Evolutionary conservation across 2,113 vertebrate species (phyloP), one percentile per base, ranked within the genome.

Genomic region (Ptilonorhynchus violaceus): DNA sequence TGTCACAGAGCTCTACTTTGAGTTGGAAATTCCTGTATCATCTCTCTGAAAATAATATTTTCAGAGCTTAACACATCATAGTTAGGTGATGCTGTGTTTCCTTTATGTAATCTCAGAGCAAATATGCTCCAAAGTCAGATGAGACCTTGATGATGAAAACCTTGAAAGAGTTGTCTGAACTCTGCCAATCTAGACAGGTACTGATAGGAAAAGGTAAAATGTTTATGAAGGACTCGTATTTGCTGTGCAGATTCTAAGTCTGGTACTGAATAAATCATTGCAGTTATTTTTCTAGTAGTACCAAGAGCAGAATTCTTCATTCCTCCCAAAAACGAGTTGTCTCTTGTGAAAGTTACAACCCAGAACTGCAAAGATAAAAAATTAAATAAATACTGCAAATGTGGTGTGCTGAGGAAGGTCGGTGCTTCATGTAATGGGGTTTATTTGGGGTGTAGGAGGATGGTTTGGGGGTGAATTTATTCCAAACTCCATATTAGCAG

Each of bases 261-360:
- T 84, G 31, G 41, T 72, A 49, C 42, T 67, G 85, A 92, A 78
- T 46, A 75, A 79, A 33, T 47, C 15, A 39, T 22, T 55, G 11
- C 13, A 52, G 30, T 14, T 33, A 28, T 31, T 70, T 89, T 35
- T 75, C 77, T 35, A 50, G 31, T 35, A 37, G 23, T n/a, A 39
- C 27, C 9, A 52, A 52, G 28, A 75, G 35, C 6, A 74, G 84
- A 78, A 11, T 24, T 55, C 30, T 87, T 79, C 7, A 14, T 64
- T 85, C 11, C 44, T 59, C 10, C 30, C 24, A 3, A 59, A 90
- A 41, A 20, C 0, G 0, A 31, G 4, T 11, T 72, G 8, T 50
- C 22, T 78, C 44, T 23, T n/a, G 22, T 60, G 39, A 41, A 76
- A 72, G 15, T 41, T 60, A 21, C 5, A 66, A 68, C 20, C 11